Evolutionary conservation across 2,888 invertebrate species (phyloP).

Genomic region (Cantharis rustica): DNA sequence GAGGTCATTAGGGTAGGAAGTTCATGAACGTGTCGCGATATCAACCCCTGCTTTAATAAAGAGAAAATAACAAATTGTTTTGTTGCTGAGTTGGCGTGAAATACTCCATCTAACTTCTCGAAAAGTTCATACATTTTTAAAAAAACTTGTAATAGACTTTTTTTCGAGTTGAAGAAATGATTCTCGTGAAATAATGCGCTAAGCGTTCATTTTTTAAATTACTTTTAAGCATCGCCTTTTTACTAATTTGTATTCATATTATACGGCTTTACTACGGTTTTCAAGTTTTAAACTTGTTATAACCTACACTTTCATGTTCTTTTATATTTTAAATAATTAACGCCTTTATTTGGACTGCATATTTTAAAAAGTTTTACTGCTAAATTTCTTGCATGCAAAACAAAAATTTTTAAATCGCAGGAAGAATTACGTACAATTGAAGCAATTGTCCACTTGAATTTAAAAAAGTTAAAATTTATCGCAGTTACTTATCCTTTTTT

Average conservation of each 20-base stretch:
- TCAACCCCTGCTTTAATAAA: slow-evolving; percentile 43
- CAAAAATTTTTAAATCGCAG: not conserved
- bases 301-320: not conserved
- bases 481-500: not conserved
- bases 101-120: not conserved
- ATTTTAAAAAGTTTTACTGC: not conserved
- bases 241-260: slow-evolving; percentile 15
- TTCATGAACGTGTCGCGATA: slow-evolving; percentile 37
- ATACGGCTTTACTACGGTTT: not conserved
- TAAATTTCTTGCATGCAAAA: not conserved
- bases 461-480: not conserved
- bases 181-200: slow-evolving; percentile 4
- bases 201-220: slow-evolving; percentile 8
- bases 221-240: not conserved
- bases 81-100: slow-evolving; percentile 34
- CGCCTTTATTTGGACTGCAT: not conserved
- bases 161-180: slow-evolving; percentile 1
- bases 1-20: slow-evolving; percentile 38
- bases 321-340: slow-evolving; percentile 1
- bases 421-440: not conserved
- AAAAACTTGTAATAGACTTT: not conserved
- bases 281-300: slow-evolving; percentile 1
- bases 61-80: slow-evolving; percentile 44
- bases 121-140: not conserved
- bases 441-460: not conserved